Base-by-base conservation (phyloP, 1,140 invertebrate genomes). In the Lethrus apterus region DNA sequence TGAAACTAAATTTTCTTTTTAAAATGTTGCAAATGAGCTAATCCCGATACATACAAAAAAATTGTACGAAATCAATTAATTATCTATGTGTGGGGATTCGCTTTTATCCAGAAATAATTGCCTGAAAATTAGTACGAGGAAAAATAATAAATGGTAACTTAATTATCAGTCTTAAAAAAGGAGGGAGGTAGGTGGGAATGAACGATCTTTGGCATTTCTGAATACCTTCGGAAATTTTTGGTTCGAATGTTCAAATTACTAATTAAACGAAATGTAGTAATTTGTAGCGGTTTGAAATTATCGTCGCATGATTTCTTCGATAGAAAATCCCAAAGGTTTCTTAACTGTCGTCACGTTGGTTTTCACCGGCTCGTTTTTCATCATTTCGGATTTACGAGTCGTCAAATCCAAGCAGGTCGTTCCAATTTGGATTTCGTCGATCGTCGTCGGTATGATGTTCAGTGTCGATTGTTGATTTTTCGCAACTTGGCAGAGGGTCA, bases 291-390 rank as follows among this genome's bases (percentile, higher is more conserved):
- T n/a, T n/a, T n/a, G n/a, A 11, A 42, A 40, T 57, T 80, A 85
- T 70, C 82, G 78, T 63, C 78, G 83, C 83, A 88, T 84, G 32
- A 88, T 87, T 55, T 88, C 84, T 54, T 84, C 85, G 66, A 88
- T 88, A 52, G 76, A 83, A 67, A 87, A 88, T 1, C 84, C 84
- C 48, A 84, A 66, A n/a, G 71, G 67, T 51, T 70, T 70, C 53
- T 77, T 79, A 8, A 70, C 67, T 14, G 51, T 56, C 8, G 59
- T 56, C 51, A 14, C 54, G 24, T 29, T 32, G 23, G 19, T 18
- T n/a, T 30, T 20, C n/a, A 45, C 38, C 9, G 31, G 46, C 7
- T 50, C 33, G 26, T 26, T 19, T n/a, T 43, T 34, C 61, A 58
- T 40, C 63, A 60, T 24, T n/a, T n/a, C 3, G 1, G 29, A 20